Conservation (phyloP, 2,113 vertebrate species). For the Hystrix brachyura region DNA sequence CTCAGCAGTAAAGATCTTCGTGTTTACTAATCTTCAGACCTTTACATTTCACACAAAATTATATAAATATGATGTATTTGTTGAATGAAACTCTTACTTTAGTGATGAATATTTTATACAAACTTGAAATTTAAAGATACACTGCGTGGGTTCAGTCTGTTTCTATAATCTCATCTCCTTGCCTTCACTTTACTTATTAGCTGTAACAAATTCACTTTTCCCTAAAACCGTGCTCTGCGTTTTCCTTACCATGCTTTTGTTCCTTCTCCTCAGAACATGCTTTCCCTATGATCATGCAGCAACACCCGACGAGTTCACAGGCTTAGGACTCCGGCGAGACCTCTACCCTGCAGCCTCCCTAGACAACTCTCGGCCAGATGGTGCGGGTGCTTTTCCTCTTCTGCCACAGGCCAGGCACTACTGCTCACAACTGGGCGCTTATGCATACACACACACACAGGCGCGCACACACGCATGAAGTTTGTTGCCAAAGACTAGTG, state of each 20-base stretch:
- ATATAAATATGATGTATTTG: neutral
- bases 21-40: neutral
- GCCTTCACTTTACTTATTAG: neutral
- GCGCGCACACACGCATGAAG: neutral
- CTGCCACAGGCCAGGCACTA: neutral
- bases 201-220: neutral
- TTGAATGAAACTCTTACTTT: neutral
- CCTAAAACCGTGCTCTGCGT: neutral
- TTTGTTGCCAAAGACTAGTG: neutral
- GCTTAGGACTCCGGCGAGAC: neutral
- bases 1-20: neutral
- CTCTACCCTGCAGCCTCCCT: neutral
- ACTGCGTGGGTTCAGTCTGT: neutral
- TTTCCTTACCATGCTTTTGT: neutral
- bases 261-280: neutral
- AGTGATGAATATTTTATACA: neutral
- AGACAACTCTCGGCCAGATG: neutral
- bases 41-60: slow-evolving; percentile 27
- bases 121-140: neutral
- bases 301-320: neutral
- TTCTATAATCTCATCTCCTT: neutral
- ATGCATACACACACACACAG: neutral
- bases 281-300: neutral
- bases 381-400: neutral
- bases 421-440: neutral